Percentiles rank a stretch among this genome's conserved stretches.
Evolutionary conservation across 2,888 invertebrate species (phyloP).

Genomic region (Epirrhoe tristata): DNA sequence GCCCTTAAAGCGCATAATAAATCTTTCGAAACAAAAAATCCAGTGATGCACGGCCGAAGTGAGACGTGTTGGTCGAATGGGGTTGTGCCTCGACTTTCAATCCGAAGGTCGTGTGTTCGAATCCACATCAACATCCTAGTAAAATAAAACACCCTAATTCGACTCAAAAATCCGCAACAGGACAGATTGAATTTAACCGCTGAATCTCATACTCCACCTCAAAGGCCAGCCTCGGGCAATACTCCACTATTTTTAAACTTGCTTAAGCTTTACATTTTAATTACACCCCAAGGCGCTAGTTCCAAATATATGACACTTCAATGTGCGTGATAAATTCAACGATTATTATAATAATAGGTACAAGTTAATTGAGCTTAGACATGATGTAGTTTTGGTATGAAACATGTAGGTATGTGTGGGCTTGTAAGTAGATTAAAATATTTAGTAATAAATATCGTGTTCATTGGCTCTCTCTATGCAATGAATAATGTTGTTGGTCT

Average conservation of each 20-base stretch:
- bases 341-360: constrained; percentile 56
- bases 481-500: not conserved
- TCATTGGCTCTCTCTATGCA: not conserved
- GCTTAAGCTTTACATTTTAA: constrained; percentile 68
- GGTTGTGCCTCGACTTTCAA: too few relatives aligned
- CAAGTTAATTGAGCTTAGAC: constrained; percentile 36
- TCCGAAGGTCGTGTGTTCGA: too few relatives aligned
- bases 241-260: constrained; percentile 53
- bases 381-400: constrained; percentile 12
- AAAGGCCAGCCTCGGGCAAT: constrained; percentile 35
- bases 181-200: not conserved
- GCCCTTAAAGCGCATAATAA: too few relatives aligned
- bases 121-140: too few relatives aligned
- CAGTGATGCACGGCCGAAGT: too few relatives aligned
- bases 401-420: not conserved
- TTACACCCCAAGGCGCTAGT: constrained; percentile 66
- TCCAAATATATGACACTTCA: constrained; percentile 58
- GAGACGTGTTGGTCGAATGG: too few relatives aligned
- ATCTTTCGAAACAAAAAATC: too few relatives aligned
- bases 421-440: not conserved
- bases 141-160: too few relatives aligned
- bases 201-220: constrained; percentile 10
- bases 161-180: too few relatives aligned
- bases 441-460: not conserved
- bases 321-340: constrained; percentile 62